Base-by-base conservation (phyloP, 2,888 invertebrate genomes). In the Oconnorella tubifera region DNA sequence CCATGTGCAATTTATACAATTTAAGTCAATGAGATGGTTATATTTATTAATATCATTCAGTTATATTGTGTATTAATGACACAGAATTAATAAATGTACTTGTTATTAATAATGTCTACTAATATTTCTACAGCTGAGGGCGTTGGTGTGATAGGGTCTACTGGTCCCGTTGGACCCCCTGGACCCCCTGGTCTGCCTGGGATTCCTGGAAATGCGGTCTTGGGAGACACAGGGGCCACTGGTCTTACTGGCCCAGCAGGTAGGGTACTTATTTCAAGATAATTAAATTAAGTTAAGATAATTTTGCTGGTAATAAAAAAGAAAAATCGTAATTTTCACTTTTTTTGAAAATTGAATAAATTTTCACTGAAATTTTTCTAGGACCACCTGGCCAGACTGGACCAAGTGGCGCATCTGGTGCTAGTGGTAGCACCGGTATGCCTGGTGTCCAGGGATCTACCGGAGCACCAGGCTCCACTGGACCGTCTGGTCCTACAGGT, bases 81-180 rank as follows among this genome's bases (percentile, higher is more conserved):
- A n/a, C n/a, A n/a, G 14, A 6, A 6, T 25, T 23, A 23, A 6
- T 19, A 19, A 19, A 51, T 6, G 10, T 51, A 10, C 53, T 19
- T 6, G 14, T 6, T 51, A 27, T 19, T 27, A 23, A 6, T 51
- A 6, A 10, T 51, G 6, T 10, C 25, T 10, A 19, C 53, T 6
- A 6, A 19, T 25, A 6, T 25, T 51, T 19, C 53, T 23, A 25
- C 53, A 27, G 53, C 53, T 19, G 53, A 27, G 53, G 53, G 23
- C 53, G 25, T 27, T 19, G 53, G 53, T 6, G 53, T 23, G 23
- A 40, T 19, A 40, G 40, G 40, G 31, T 40, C 56, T 27, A 29
- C 56, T 1, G 67, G 67, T 56, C 67, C 61, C 3, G 56, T 28
- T 19, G 67, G 67, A 14, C 51, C 58, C 1, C 31, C 55, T 23